These are phyloP conservation scores for Stichopus horrens DNA, from an alignment of 53 echinoderm and acorn worm species.

Conservation along the genomic window DNA sequence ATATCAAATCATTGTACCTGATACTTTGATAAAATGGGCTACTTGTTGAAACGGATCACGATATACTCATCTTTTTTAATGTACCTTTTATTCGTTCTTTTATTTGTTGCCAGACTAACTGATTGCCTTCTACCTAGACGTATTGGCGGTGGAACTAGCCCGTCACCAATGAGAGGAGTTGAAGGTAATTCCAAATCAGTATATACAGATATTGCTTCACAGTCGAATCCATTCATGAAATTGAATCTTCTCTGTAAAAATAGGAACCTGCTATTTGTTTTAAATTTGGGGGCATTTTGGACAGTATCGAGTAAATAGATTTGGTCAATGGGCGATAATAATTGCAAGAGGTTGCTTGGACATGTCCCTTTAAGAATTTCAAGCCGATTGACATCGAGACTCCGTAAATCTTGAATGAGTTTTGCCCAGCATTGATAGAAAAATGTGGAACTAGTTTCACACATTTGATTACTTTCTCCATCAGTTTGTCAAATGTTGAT, in stretches of 20 bases:
- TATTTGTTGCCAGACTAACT: constrained; percentile 18
- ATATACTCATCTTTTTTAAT: background rate
- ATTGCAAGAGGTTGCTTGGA: no score
- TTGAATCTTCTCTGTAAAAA: constrained; percentile 15
- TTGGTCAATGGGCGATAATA: background rate
- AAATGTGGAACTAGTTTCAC: no score
- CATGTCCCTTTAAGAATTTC: no score
- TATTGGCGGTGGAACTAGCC: constrained; percentile 34
- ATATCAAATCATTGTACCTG: background rate
- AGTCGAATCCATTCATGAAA: background rate
- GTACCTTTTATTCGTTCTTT: background rate
- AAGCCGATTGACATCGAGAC: no score
- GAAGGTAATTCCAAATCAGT: constrained; percentile 22
- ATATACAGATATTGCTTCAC: constrained; percentile 7
- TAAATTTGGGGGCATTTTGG: background rate
- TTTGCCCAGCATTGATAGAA: no score
- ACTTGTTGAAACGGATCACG: no score
- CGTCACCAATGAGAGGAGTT: constrained; percentile 10
- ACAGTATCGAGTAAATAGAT: constrained; percentile 21
- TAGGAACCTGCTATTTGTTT: constrained; percentile 25
- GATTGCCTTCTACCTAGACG: constrained; percentile 31
- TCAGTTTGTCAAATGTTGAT: no score
- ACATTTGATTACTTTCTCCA: no score
- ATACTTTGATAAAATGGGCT: no score
- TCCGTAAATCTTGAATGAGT: no score